Evolutionary conservation across 2,888 invertebrate species (phyloP), one percentile per base, ranked within the genome.

Genomic region (Caenorhabditis afra): DNA sequence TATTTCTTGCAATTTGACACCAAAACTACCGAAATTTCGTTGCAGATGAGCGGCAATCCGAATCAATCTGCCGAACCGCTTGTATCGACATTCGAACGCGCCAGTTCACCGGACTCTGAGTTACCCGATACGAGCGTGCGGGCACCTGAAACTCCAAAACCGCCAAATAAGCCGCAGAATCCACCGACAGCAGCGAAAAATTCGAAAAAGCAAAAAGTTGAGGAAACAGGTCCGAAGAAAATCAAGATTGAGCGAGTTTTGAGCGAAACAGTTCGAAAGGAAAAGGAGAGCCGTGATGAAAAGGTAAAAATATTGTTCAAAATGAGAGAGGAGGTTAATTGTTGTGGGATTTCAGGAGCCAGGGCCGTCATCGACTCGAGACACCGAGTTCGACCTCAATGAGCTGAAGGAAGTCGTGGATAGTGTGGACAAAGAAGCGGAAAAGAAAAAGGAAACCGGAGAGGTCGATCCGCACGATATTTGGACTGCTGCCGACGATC

Each of bases 401-500:
- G 29, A 29, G 29, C 29, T 29, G 29, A 3, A 7, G 7, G 7
- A 29, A 3, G 29, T 7, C 14, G 11, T 41, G 11, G 41, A 41
- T 2, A 41, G 5, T 37, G 37, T 37, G 37, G 37, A 37, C 5
- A 37, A 37, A 37, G 11, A 11, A 11, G 41, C 4, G 11, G 14
- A 41, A 14, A 11, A 11, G 41, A 11, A 11, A 11, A 3, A 11
- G 41, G 41, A 14, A 14, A 14, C 41, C 2, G 14, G 11, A 41
- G 14, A 41, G 41, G 39, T 37, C 41, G 16, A 45, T 57, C 14
- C 58, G 57, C 0, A 45, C 61, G 55, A 62, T 47, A 93, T 96
- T 66, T 99, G 98, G 98, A 97, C 97, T 90, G 96, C 97, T 1
- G 94, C 95, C 22, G 99, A 99, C 92, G 99, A 99, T 92, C 92